A percentile compares a stretch with the other conserved stretches of the same genome.
phyloP scores from a whole-genome alignment of 1,140 invertebrate species.

The Meloidogyne floridensis region DNA sequence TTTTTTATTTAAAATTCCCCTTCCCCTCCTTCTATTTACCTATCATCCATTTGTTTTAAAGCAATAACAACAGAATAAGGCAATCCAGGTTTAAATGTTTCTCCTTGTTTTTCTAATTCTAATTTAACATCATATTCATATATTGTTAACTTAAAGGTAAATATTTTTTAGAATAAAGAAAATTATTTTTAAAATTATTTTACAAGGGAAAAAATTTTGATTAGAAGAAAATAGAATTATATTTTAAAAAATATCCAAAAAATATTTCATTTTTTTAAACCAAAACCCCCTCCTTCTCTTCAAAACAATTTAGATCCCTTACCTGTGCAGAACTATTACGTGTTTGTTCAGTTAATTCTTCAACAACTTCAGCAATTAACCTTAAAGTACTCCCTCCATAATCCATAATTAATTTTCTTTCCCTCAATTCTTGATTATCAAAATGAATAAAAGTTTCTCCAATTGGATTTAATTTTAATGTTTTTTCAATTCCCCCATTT shows the following conservation, averaged over 20 bases:
- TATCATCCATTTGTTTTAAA: slow-evolving; percentile 65
- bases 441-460: slow-evolving; percentile 63
- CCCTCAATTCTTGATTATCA: slow-evolving; percentile 60
- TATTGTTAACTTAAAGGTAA: slow-evolving; percentile 51
- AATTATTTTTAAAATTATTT: no score
- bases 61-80: slow-evolving; percentile 79
- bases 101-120: slow-evolving; percentile 79
- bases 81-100: slow-evolving; percentile 83
- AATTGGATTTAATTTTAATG: slow-evolving; percentile 60
- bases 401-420: slow-evolving; percentile 65
- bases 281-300: neutral
- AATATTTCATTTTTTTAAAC: neutral
- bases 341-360: slow-evolving; percentile 72
- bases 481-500: slow-evolving; percentile 62
- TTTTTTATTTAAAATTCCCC: neutral
- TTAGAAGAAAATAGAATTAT: no score
- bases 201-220: no score
- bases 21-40: neutral
- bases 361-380: slow-evolving; percentile 71
- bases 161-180: neutral
- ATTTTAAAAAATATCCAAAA: no score
- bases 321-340: slow-evolving; percentile 70
- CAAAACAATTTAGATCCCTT: no score
- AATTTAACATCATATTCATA: slow-evolving; percentile 81
- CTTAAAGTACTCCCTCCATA: slow-evolving; percentile 69